Base-by-base conservation (phyloP, 2,888 invertebrate genomes). In the Polietes domitor region DNA sequence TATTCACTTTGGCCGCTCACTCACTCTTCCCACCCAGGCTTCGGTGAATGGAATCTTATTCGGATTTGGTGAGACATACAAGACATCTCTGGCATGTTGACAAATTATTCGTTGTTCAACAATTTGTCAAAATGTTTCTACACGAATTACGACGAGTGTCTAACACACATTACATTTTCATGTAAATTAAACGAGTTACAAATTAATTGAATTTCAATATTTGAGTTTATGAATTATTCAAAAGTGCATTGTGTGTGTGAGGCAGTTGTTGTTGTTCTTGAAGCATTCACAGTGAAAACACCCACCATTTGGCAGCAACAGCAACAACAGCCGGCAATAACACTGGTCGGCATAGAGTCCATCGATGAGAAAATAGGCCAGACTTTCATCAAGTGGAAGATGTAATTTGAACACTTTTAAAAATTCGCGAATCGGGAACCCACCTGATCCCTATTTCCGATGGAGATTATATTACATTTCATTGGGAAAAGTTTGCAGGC, bases 181-280 rank as follows among this genome's bases (percentile, higher is more conserved):
- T 82, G 71, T 43, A 71, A 75, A 78, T 75, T 6, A 53, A 63
- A 82, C 41, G 43, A 7, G 3, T 32, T 24, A n/a, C n/a, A n/a
- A n/a, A 43, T 75, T 68, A 82, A 82, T 82, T 82, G 74, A 82
- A 82, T 75, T 75, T 63, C 19, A 75, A 78, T 68, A 24, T 24
- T 43, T 21, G 15, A 5, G 43, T 21, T 68, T 43, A 68, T 68
- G 68, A 68, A 68, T 68, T 15, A 68, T 68, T 68, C 43, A 43
- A 15, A 68, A 43, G 68, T 12, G 17, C 19, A 7, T 12, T 68
- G 77, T 61, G 37, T 37, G n/a, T 37, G 37, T 37, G 12, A 3
- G 4, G 37, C 10, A 68, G 37, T 65, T 55, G 1, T 28, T 6
- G 50, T 71, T 72, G 28, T 32, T 65, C 15, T 68, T 73, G 26